A percentile compares a stretch with the other conserved stretches of the same genome.
phyloP scores from a whole-genome alignment of 2,888 invertebrate genomes.

The Blastobasis lacticolella region DNA sequence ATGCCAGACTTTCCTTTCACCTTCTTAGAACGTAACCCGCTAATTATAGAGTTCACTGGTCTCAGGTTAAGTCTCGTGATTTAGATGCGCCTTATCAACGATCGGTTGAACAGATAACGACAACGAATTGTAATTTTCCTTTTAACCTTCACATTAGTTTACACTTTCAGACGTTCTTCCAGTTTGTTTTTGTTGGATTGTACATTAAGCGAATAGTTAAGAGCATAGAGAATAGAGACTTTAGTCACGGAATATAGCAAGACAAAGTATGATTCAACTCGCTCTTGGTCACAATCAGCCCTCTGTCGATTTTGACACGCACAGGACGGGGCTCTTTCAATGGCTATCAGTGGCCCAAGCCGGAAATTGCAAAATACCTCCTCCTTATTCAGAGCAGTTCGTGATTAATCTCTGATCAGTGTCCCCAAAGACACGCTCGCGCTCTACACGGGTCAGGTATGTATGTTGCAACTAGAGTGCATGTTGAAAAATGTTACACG shows the following conservation, averaged over 20 bases:
- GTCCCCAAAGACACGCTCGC: background rate
- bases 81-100: background rate
- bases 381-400: slow-evolving; percentile 18
- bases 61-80: slow-evolving; percentile 27
- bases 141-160: background rate
- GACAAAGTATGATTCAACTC: no score
- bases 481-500: no score
- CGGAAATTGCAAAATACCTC: slow-evolving; percentile 24
- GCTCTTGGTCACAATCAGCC: slow-evolving; percentile 8
- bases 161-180: background rate
- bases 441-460: no score
- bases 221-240: no score
- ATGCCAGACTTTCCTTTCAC: slow-evolving; percentile 49
- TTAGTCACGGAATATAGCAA: no score
- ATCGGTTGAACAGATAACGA: no score
- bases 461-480: no score
- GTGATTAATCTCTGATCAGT: slow-evolving; percentile 25
- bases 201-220: no score
- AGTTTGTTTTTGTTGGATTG: no score
- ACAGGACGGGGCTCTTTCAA: background rate
- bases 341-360: slow-evolving; percentile 11
- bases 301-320: slow-evolving; percentile 13
- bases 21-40: slow-evolving; percentile 44
- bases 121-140: no score
- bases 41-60: slow-evolving; percentile 50